Base-by-base conservation (phyloP, 35 echinoderm and acorn worm species). In the Heliocidaris erythrogramma region DNA sequence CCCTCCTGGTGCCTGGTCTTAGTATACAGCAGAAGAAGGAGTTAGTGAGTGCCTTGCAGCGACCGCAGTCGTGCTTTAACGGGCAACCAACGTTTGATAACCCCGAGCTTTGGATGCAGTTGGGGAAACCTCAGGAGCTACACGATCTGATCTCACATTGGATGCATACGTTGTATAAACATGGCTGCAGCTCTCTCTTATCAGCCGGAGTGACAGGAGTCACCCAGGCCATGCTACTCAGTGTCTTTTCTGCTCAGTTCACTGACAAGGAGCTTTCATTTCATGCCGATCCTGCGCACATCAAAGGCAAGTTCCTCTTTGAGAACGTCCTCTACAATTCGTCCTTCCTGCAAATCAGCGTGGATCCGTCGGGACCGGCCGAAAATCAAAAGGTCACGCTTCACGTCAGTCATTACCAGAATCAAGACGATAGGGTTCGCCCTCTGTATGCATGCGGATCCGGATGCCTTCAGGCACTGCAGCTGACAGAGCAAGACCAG, bases 111-210 rank as follows among this genome's bases (percentile, higher is more conserved):
- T 99, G 98, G 98, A 90, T 85, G 85, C 85, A 91, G 27, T 69
- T 97, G 5, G 60, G 88, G 2, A 96, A 96, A 42, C 59, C 95
- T 29, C 47, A 91, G 14, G 96, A 99, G 24, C 53, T 99, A 52
- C 88, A 90, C 27, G 98, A 99, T 86, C 93, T 99, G 53, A 32
- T 97, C 8, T 97, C 98, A 13, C 98, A 99, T 56, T 99, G 98
- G 98, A 93, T 96, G 78, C 98, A 99, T 59, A 95, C 95, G 5
- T 84, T 99, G 49, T 99, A 97, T 95, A 99, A 99, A 94, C 96
- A 97, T 86, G 98, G 98, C 32, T 99, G 98, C 90, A 91, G 92
- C 14, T 95, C 86, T 32, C 88, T 99, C 48, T 85, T 99, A 12
- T 91, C 86, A 13, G 95, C 94, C 10, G 98, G 98, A 8, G 95